Percentiles rank a stretch among this genome's conserved stretches.
Evolutionary conservation across 2,113 vertebrate species (phyloP).

Genomic region (Myxocyprinus asiaticus): DNA sequence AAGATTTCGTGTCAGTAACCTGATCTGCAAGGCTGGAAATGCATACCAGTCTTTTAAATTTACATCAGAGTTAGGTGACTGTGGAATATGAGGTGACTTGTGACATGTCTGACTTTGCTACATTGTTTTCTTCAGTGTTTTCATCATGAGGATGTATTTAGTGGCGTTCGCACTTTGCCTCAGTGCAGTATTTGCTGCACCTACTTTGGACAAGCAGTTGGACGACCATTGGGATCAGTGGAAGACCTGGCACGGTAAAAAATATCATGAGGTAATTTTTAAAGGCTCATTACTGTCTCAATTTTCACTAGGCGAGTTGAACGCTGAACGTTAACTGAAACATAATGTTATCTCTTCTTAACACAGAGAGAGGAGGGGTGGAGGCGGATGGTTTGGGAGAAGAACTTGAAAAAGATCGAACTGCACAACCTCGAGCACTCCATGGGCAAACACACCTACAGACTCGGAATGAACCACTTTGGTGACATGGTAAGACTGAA

Average conservation of each 20-base stretch:
- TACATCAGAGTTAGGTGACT: neutral
- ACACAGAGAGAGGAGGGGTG: conserved; percentile 87
- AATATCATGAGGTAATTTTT: conserved; percentile 76
- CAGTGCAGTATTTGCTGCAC: conserved; percentile 68
- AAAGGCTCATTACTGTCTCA: neutral
- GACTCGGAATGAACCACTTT: conserved; percentile 91
- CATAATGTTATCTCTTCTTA: conserved; percentile 9
- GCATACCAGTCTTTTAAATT: neutral
- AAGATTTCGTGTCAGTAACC: neutral
- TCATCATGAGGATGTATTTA: conserved; percentile 67
- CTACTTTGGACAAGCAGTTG: conserved; percentile 71
- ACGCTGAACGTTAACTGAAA: neutral
- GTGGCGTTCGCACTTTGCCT: conserved; percentile 67
- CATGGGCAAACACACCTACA: conserved; percentile 82
- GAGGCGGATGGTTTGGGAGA: conserved; percentile 94
- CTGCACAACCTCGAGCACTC: conserved; percentile 92
- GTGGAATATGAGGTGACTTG: neutral
- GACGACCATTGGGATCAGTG: conserved; percentile 82
- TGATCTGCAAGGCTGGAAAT: neutral
- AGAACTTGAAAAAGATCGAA: conserved; percentile 90
- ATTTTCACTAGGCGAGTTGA: neutral
- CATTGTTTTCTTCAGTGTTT: conserved; percentile 48
- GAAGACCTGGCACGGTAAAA: conserved; percentile 80
- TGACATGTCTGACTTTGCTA: neutral
- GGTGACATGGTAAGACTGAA: conserved; percentile 88